Conservation (phyloP, 2,113 vertebrate species). For the Podarcis cretensis region DNA sequence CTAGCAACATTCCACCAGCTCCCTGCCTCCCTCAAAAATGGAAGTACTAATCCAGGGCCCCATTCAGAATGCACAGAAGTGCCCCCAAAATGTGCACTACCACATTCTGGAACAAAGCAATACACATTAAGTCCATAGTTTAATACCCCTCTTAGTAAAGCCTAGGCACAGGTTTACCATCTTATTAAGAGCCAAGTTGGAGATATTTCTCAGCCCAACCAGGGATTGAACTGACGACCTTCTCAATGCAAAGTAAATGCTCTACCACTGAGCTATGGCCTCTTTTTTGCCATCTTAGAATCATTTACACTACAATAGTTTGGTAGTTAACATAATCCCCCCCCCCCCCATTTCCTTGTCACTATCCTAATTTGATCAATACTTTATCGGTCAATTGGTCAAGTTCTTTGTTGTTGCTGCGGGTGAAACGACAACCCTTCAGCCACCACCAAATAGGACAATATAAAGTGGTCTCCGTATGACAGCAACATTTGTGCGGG, state of each 20-base stretch:
- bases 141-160: too few relatives aligned
- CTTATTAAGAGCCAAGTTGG: too few relatives aligned
- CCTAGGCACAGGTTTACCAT: too few relatives aligned
- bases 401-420: background rate
- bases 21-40: too few relatives aligned
- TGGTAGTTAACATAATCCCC: background rate
- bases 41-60: too few relatives aligned
- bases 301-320: background rate
- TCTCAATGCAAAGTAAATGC: background rate
- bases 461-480: background rate
- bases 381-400: too few relatives aligned
- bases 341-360: too few relatives aligned
- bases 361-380: background rate
- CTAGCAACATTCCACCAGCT: too few relatives aligned
- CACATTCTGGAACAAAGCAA: too few relatives aligned
- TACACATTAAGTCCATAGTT: too few relatives aligned
- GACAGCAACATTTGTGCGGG: background rate
- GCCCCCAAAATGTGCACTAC: too few relatives aligned
- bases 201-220: background rate
- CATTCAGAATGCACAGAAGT: too few relatives aligned
- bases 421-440: background rate
- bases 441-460: background rate
- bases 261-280: background rate
- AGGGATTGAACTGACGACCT: background rate
- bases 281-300: background rate